Percentiles rank a stretch among this genome's conserved stretches.
Evolutionary conservation across 2,113 vertebrate genomes (phyloP).

Genomic region (Panthera tigris): DNA sequence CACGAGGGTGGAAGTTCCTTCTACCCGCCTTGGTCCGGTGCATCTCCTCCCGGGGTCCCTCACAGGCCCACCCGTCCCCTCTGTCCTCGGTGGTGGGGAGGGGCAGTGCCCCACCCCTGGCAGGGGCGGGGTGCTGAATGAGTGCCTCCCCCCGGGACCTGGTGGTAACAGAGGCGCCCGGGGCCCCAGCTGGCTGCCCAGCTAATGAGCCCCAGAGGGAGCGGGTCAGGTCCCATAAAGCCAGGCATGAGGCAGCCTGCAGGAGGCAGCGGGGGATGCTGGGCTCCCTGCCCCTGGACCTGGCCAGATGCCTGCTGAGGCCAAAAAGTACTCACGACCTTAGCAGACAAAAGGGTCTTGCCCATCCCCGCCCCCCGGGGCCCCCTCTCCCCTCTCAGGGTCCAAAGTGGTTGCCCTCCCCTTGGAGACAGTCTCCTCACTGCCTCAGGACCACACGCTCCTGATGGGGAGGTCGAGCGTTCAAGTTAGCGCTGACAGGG

Average conservation of each 20-base stretch:
- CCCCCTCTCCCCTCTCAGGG: rapidly evolving
- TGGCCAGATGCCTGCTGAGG: background rate
- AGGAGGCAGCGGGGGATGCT: background rate
- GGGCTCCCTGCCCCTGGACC: background rate
- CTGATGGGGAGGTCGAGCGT: background rate
- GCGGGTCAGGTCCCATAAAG: slow-evolving; percentile 51
- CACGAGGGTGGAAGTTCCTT: background rate
- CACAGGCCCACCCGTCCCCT: background rate
- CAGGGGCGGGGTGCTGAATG: background rate
- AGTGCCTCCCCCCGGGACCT: slow-evolving; percentile 55
- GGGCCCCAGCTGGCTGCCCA: slow-evolving; percentile 67
- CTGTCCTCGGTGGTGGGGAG: background rate
- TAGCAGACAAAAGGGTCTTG: background rate
- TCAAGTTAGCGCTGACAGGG: background rate
- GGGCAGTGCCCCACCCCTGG: background rate
- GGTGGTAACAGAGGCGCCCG: slow-evolving; percentile 61
- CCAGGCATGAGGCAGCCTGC: slow-evolving; percentile 33
- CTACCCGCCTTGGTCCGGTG: rapidly evolving
- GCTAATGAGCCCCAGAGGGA: slow-evolving; percentile 61
- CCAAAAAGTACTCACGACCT: background rate
- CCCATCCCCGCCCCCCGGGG: background rate
- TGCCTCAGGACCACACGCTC: rapidly evolving
- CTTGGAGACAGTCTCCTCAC: background rate
- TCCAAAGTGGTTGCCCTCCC: background rate
- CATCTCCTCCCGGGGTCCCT: background rate